A percentile compares a stretch with the other conserved stretches of the same genome.
phyloP scores from a whole-genome alignment of 1,140 invertebrate genomes.

The Galleria mellonella region DNA sequence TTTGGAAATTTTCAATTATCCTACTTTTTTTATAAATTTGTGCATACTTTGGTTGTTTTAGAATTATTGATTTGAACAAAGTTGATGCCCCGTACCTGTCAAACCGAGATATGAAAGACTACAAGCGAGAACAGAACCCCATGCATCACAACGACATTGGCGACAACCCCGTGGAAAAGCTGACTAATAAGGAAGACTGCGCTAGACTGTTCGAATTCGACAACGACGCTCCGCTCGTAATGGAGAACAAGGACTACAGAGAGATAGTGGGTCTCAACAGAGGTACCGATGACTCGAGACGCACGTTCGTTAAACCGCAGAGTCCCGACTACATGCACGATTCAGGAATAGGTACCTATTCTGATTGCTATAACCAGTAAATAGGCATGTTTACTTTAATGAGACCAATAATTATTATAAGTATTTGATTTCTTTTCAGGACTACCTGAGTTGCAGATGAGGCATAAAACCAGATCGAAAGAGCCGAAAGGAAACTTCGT shows the following conservation, averaged over 20 bases:
- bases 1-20: too few species aligned
- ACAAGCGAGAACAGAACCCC: constrained; percentile 45
- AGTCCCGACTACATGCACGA: constrained; percentile 74
- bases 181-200: constrained; percentile 67
- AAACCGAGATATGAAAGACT: constrained; percentile 49
- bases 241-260: constrained; percentile 63
- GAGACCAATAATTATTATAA: neutral
- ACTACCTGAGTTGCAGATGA: constrained; percentile 59
- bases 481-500: constrained; percentile 60
- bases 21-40: too few species aligned
- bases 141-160: constrained; percentile 40
- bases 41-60: constrained; percentile 29
- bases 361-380: neutral
- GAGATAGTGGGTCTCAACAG: constrained; percentile 60
- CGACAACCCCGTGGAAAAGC: constrained; percentile 63
- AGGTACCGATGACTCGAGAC: constrained; percentile 56
- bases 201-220: constrained; percentile 70
- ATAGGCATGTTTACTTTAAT: neutral
- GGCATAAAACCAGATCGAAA: constrained; percentile 58
- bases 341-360: constrained; percentile 65
- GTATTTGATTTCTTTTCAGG: constrained; percentile 29
- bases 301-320: constrained; percentile 60
- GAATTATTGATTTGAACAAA: constrained; percentile 69
- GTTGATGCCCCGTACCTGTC: constrained; percentile 48
- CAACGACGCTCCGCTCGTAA: constrained; percentile 57